These are phyloP conservation scores for Contarinia nasturtii DNA, from an alignment of 1,140 invertebrate species.

Conservation along the genomic window DNA sequence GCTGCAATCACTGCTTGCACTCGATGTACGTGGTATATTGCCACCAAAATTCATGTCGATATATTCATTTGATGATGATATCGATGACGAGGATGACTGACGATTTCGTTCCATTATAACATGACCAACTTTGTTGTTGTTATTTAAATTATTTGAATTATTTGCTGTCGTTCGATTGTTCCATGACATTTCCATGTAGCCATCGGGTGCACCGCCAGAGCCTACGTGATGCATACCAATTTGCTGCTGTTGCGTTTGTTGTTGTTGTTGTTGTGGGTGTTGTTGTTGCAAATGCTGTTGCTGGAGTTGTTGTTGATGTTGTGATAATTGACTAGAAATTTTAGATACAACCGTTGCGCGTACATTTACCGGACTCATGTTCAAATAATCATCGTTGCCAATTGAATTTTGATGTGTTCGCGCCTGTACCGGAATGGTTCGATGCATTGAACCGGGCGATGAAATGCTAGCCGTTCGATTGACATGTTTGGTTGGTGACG, in stretches of 20 bases:
- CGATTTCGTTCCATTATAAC: conserved; percentile 2
- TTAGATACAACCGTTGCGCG: too few species aligned
- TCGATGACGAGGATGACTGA: conserved; percentile 9
- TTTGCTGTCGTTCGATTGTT: conserved; percentile 15
- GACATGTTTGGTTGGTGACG: conserved; percentile 2
- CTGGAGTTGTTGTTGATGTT: not conserved
- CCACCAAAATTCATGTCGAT: conserved; percentile 25
- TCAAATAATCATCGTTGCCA: conserved; percentile 2
- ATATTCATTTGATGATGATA: conserved; percentile 15
- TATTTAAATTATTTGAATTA: conserved; percentile 1
- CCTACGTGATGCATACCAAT: too few species aligned
- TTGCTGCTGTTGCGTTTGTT: too few species aligned
- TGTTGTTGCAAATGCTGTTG: too few species aligned
- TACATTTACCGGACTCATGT: conserved; percentile 1
- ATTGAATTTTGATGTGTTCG: conserved; percentile 19
- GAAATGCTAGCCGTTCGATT: conserved; percentile 5
- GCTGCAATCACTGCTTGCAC: not conserved
- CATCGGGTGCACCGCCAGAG: conserved; percentile 21
- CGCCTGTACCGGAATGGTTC: conserved; percentile 8
- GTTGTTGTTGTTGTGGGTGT: too few species aligned
- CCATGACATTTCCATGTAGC: conserved; percentile 40
- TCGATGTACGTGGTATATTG: not conserved
- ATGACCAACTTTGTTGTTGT: conserved; percentile 7
- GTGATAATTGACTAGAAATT: too few species aligned
- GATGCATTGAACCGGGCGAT: conserved; percentile 6